Evolutionary conservation across 2,113 vertebrate genomes (phyloP).

Genomic region (Nothocercus julius): DNA sequence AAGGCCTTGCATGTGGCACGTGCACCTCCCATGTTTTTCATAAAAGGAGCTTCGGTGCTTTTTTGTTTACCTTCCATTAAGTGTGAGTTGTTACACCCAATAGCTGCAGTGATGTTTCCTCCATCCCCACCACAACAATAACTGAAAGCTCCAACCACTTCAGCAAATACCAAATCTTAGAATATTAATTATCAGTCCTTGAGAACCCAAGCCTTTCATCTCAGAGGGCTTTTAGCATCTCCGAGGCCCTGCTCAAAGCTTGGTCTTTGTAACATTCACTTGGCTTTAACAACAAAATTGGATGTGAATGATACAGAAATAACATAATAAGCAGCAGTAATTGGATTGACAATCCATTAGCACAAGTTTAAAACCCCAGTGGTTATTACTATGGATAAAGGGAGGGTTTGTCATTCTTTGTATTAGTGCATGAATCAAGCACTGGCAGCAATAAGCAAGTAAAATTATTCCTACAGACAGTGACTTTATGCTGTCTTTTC

Average conservation of each 20-base stretch:
- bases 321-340: slow-evolving; percentile 21
- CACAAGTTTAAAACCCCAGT: slow-evolving; percentile 25
- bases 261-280: slow-evolving; percentile 7
- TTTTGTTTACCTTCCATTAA: neutral
- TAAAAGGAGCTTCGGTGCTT: neutral
- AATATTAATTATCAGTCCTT: slow-evolving; percentile 1
- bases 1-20: neutral
- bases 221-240: slow-evolving; percentile 21
- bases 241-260: slow-evolving; percentile 10
- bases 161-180: neutral
- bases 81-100: neutral
- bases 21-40: neutral
- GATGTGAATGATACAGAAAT: neutral
- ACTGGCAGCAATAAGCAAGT: neutral
- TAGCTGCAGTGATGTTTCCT: neutral
- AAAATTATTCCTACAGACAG: neutral
- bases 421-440: neutral
- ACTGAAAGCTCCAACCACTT: slow-evolving; percentile 8
- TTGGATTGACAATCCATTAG: slow-evolving; percentile 66
- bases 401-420: neutral
- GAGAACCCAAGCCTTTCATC: neutral
- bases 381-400: slow-evolving; percentile 20
- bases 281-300: neutral
- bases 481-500: neutral
- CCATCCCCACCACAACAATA: neutral